A percentile compares a stretch with the other conserved stretches of the same genome.
These are phyloP conservation scores for Physocephala rufipes DNA, from an alignment of 2,888 invertebrate species.

Conservation along the genomic window DNA sequence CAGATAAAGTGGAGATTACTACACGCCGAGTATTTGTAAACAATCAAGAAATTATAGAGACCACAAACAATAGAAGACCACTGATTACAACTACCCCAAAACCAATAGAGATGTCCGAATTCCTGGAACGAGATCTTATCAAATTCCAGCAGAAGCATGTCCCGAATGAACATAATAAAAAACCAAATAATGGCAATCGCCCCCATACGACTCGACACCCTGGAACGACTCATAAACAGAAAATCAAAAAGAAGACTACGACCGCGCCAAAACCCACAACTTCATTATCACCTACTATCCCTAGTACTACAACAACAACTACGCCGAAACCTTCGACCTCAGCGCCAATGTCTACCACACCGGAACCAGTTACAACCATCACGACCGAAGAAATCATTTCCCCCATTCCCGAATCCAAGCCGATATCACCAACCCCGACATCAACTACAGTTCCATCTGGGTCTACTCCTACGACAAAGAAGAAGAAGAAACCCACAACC, in stretches of 20 bases:
- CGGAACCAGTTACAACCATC: conserved; percentile 29
- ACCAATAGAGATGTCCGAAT: conserved; percentile 39
- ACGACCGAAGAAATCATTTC: conserved; percentile 39
- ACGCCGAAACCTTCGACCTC: conserved; percentile 25
- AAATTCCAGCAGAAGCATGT: conserved; percentile 47
- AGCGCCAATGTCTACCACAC: conserved; percentile 38
- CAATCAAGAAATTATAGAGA: conserved; percentile 58
- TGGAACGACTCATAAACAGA: conserved; percentile 50
- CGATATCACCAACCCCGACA: conserved; percentile 25
- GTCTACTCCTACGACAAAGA: conserved; percentile 52
- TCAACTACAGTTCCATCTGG: conserved; percentile 46
- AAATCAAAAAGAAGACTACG: conserved; percentile 55
- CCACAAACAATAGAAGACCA: conserved; percentile 37
- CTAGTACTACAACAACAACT: conserved; percentile 37
- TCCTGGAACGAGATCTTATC: conserved; percentile 51
- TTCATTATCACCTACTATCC: conserved; percentile 39
- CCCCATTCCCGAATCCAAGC: conserved; percentile 19
- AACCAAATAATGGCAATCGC: conserved; percentile 46
- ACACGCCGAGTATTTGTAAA: conserved; percentile 59
- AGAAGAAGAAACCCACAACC: conserved; percentile 52
- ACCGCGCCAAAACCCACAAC: conserved; percentile 31
- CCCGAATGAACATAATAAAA: conserved; percentile 54
- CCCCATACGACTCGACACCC: conserved; percentile 44
- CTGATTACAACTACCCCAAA: conserved; percentile 42
- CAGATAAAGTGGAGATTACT: conserved; percentile 50